A percentile compares a stretch with the other conserved stretches of the same genome.
Conservation (phyloP, 2,888 invertebrate species). For the Odontocolon sp. region DNA sequence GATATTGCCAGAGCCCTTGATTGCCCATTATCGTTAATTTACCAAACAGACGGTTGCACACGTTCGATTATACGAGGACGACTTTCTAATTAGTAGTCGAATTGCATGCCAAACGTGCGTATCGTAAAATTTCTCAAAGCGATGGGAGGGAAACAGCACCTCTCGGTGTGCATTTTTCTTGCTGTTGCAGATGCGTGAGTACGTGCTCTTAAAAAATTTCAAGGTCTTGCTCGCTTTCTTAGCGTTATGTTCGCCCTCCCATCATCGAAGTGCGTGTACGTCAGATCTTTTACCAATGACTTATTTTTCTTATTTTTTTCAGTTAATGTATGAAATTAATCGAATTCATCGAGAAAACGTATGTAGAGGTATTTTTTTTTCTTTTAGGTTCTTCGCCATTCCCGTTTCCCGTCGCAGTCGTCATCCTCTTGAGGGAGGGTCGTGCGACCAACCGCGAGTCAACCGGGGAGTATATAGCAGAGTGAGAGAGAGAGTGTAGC, state of each 20-base stretch:
- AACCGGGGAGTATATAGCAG: not conserved
- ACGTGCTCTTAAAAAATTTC: constrained; percentile 15
- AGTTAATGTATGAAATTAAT: constrained; percentile 14
- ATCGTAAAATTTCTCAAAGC: constrained; percentile 46
- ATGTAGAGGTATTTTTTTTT: constrained; percentile 23
- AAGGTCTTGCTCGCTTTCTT: constrained; percentile 38
- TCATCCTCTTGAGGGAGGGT: constrained; percentile 46
- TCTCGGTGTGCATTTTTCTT: constrained; percentile 33
- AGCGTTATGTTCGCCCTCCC: no score
- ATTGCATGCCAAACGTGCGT: constrained; percentile 49
- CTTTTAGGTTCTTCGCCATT: constrained; percentile 13
- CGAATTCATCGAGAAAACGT: constrained; percentile 37
- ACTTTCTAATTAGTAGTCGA: constrained; percentile 54
- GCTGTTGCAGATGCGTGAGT: constrained; percentile 15
- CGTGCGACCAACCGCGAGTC: not conserved
- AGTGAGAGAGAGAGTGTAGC: constrained; percentile 32
- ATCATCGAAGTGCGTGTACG: not conserved
- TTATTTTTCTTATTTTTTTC: constrained; percentile 3
- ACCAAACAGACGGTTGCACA: constrained; percentile 11
- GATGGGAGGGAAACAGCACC: not conserved
- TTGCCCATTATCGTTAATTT: constrained; percentile 54
- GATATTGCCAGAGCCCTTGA: constrained; percentile 45
- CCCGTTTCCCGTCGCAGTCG: constrained; percentile 25
- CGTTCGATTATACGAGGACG: constrained; percentile 31
- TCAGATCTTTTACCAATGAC: not conserved